These are phyloP conservation scores for Etheostoma nigrum DNA, from an alignment of 2,797 vertebrate genomes.

Conservation along the genomic window DNA sequence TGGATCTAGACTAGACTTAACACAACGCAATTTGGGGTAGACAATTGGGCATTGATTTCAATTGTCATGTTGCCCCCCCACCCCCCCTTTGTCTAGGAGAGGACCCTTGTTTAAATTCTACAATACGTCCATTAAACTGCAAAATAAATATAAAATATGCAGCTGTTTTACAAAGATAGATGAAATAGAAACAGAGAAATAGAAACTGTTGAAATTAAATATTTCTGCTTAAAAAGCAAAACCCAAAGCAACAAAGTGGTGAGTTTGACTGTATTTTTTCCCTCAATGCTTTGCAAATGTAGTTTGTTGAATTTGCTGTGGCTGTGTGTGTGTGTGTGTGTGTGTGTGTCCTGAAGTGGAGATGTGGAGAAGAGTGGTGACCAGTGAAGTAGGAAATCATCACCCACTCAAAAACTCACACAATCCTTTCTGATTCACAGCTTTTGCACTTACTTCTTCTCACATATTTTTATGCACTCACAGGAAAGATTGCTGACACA, in stretches of 20 bases:
- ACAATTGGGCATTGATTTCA: too few species aligned
- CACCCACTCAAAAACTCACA: constrained; percentile 54
- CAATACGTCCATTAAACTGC: too few species aligned
- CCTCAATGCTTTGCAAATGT: neutral
- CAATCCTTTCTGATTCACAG: constrained; percentile 53
- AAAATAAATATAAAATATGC: too few species aligned
- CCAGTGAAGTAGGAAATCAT: constrained; percentile 48
- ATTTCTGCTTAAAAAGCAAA: neutral
- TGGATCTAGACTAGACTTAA: too few species aligned
- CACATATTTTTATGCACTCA: constrained; percentile 26
- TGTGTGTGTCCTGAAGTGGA: constrained; percentile 26
- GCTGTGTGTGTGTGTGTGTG: constrained; percentile 16
- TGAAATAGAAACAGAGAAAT: neutral
- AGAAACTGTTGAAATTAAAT: neutral
- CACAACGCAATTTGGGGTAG: too few species aligned
- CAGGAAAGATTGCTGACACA: constrained; percentile 26
- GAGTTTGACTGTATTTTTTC: neutral
- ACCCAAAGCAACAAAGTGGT: neutral
- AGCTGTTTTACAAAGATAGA: neutral
- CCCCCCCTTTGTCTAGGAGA: too few species aligned
- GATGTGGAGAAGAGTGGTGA: constrained; percentile 45
- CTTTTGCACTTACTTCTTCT: constrained; percentile 46
- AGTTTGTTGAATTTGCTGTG: neutral
- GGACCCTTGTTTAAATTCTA: neutral
- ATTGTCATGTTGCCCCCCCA: too few species aligned